Conservation (phyloP, 2,888 invertebrate genomes). For the Drosophila subquinaria region DNA sequence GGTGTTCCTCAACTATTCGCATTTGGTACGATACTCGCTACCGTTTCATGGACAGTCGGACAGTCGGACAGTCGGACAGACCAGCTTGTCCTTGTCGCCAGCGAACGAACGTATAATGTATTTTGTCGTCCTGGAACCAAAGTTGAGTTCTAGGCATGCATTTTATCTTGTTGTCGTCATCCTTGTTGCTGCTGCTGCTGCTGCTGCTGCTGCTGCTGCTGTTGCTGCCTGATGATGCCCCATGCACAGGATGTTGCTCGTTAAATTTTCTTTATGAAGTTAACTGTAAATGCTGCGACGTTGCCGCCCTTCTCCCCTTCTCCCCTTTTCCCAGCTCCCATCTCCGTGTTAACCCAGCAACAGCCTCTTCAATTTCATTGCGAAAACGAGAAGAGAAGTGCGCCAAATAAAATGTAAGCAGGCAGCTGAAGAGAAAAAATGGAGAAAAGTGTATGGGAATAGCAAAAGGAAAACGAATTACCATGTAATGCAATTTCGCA, state of each 20-base stretch:
- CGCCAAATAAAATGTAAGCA: conserved; percentile 56
- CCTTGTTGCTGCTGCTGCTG: conserved; percentile 54
- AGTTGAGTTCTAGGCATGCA: conserved; percentile 67
- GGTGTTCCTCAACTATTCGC: conserved; percentile 6
- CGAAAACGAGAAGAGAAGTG: conserved; percentile 39
- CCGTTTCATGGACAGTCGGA: conserved; percentile 53
- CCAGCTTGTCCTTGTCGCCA: conserved; percentile 38
- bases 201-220: conserved; percentile 22
- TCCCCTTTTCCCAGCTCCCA: neutral
- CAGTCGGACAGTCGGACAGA: neutral
- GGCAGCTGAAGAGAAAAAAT: conserved; percentile 1
- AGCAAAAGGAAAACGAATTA: conserved; percentile 51
- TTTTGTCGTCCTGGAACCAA: conserved; percentile 20
- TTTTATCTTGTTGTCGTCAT: conserved; percentile 79
- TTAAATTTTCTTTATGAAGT: conserved; percentile 80
- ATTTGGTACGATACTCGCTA: conserved; percentile 69
- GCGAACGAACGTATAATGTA: conserved; percentile 38
- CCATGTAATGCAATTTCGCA: conserved; percentile 74
- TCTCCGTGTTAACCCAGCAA: conserved; percentile 2
- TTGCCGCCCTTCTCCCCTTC: conserved; percentile 20
- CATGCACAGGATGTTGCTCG: conserved; percentile 78
- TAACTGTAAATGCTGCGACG: conserved; percentile 79
- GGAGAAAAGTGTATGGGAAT: neutral
- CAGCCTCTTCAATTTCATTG: conserved; percentile 70
- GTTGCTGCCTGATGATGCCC: conserved; percentile 23